A percentile compares a stretch with the other conserved stretches of the same genome.
phyloP scores from a whole-genome alignment of 2,888 invertebrate genomes.

The Drepana falcataria region DNA sequence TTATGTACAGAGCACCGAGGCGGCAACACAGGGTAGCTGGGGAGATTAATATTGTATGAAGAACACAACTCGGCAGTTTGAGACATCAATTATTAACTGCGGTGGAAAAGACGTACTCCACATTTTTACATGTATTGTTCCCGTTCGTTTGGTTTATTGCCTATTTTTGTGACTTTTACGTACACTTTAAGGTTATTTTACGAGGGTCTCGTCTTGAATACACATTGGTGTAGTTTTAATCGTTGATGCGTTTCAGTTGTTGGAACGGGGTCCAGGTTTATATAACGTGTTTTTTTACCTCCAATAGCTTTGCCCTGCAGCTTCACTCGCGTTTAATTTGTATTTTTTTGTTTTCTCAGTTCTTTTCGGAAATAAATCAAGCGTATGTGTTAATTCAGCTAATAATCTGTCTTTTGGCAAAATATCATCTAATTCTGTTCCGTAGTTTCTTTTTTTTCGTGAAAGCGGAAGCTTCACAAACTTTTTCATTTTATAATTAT shows the following conservation, averaged over 20 bases:
- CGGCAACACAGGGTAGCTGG: slow-evolving; percentile 67
- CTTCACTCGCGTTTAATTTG: too few species aligned
- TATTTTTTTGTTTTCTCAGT: too few species aligned
- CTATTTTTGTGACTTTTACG: slow-evolving; percentile 67
- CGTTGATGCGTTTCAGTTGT: background rate
- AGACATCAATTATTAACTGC: slow-evolving; percentile 72
- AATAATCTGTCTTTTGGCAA: too few species aligned
- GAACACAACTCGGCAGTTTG: slow-evolving; percentile 78
- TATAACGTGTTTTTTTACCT: background rate
- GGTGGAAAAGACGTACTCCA: slow-evolving; percentile 59
- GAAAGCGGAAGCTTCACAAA: too few species aligned
- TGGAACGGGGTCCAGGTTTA: background rate
- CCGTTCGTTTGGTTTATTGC: slow-evolving; percentile 59
- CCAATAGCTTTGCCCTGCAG: background rate
- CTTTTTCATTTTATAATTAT: too few species aligned
- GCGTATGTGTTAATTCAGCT: too few species aligned
- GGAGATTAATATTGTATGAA: slow-evolving; percentile 74
- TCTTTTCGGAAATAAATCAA: too few species aligned
- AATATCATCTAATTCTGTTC: too few species aligned
- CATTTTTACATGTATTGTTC: slow-evolving; percentile 70
- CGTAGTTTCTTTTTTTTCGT: too few species aligned
- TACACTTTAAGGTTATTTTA: slow-evolving; percentile 55
- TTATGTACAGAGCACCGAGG: slow-evolving; percentile 45
- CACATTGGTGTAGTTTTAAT: slow-evolving; percentile 1
- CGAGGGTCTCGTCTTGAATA: slow-evolving; percentile 22